Conservation (phyloP, 2,113 vertebrate genomes). For the Smithornis capensis region DNA sequence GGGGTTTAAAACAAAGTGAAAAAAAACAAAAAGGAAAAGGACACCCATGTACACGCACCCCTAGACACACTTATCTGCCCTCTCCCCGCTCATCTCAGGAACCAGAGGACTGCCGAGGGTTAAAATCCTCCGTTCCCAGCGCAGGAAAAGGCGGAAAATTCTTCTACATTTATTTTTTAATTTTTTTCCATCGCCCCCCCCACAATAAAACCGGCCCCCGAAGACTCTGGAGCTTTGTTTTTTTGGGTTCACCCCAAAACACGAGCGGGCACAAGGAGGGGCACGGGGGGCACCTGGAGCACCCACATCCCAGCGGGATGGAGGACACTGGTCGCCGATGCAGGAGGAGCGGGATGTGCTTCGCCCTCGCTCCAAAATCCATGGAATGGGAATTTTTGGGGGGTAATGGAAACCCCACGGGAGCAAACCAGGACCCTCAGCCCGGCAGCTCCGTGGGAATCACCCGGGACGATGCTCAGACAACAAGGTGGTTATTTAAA, state of each 20-base stretch:
- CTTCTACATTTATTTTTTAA: background rate
- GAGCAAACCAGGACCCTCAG: background rate
- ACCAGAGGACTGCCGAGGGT: conserved; percentile 18
- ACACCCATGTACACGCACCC: conserved; percentile 8
- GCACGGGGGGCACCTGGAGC: background rate
- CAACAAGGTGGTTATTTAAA: conserved; percentile 19
- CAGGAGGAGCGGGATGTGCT: fast-evolving
- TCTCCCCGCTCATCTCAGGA: conserved; percentile 46
- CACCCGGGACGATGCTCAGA: background rate
- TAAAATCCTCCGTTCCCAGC: background rate
- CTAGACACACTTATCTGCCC: background rate
- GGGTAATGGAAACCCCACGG: background rate
- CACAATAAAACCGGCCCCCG: fast-evolving
- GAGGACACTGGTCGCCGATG: background rate
- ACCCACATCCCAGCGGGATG: fast-evolving
- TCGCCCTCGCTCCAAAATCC: fast-evolving
- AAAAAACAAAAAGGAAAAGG: background rate
- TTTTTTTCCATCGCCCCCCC: background rate
- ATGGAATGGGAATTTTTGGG: fast-evolving
- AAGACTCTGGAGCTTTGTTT: background rate
- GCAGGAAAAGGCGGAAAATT: background rate
- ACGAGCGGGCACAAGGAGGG: background rate
- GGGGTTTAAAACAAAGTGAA: background rate
- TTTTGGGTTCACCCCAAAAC: background rate
- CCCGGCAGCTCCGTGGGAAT: background rate